Base-by-base conservation (phyloP, 2,113 vertebrate species). In the Otis tarda region DNA sequence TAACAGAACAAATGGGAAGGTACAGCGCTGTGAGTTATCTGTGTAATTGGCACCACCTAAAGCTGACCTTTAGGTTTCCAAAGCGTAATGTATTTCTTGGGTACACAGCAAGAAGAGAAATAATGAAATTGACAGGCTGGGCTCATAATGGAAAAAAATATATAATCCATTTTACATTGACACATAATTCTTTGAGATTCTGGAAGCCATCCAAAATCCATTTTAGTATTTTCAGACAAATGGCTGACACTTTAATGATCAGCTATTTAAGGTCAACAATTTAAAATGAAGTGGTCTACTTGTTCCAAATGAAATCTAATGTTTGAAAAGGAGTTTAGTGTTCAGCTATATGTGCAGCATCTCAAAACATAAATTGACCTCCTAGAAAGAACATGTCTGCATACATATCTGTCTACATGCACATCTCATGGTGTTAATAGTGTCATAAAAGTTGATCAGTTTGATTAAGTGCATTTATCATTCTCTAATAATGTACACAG, bases 191-290 rank as follows among this genome's bases (percentile, higher is more conserved):
- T 92, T 94, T 68, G 90, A 89, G 75, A 90, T 93, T 78, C 80
- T 96, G 95, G 92, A 93, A 90, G 57, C 64, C 70, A 55, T 60
- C 88, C 90, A 95, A 84, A 84, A 93, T 65, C 86, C 74, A 81
- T 90, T 96, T 94, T 92, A 71, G 60, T 90, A 65, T 96, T 94
- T 92, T 89, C 79, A 93, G 91, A 94, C 88, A 97, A 94, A 95
- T 93, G 73, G 68, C 85, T 84, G 86, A 81, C 76, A 71, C 82
- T 83, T 83, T 78, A 88, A 75, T 89, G 92, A 92, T 87, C 85
- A 92, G 76, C 85, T 93, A 57, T 80, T 94, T 96, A 87, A 96
- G 68, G 88, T 87, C 95, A 93, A 43, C 90, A 90, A 9, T 93
- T 94, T 96, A 86, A 90, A 93, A 35, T 27, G 60, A 84, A 87